phyloP scores from a whole-genome alignment of 2,113 vertebrate genomes.

The Clinocottus analis region DNA sequence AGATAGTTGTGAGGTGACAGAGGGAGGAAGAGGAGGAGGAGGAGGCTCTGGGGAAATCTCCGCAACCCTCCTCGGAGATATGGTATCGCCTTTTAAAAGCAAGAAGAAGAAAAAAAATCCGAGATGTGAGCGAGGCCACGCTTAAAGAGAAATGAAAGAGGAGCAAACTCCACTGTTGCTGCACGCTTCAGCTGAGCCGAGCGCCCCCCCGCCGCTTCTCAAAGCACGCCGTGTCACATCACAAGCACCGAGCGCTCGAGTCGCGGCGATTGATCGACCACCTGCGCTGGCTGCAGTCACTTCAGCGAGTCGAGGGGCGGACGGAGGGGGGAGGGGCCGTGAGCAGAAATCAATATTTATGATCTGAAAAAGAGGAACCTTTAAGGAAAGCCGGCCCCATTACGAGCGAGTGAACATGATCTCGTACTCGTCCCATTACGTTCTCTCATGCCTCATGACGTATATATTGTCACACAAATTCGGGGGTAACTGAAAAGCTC shows the following conservation, averaged over 20 bases:
- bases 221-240: slow-evolving; percentile 5
- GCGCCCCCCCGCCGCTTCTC: neutral
- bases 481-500: slow-evolving; percentile 12
- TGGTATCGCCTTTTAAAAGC: neutral
- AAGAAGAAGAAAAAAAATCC: neutral
- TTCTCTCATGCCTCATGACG: neutral
- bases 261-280: neutral
- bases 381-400: neutral
- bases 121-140: neutral
- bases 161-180: neutral
- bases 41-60: neutral
- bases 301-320: neutral
- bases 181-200: neutral
- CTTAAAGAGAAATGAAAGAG: neutral
- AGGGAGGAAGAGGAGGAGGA: too few species aligned
- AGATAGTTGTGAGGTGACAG: neutral
- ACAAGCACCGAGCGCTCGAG: neutral
- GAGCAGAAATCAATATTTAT: slow-evolving; percentile 7
- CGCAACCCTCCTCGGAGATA: neutral
- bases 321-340: too few species aligned
- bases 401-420: neutral
- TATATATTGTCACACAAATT: neutral
- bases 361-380: slow-evolving; percentile 32
- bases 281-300: neutral
- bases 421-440: neutral